Conservation (phyloP, 2,888 invertebrate genomes). For the Parnassius mnemosyne region DNA sequence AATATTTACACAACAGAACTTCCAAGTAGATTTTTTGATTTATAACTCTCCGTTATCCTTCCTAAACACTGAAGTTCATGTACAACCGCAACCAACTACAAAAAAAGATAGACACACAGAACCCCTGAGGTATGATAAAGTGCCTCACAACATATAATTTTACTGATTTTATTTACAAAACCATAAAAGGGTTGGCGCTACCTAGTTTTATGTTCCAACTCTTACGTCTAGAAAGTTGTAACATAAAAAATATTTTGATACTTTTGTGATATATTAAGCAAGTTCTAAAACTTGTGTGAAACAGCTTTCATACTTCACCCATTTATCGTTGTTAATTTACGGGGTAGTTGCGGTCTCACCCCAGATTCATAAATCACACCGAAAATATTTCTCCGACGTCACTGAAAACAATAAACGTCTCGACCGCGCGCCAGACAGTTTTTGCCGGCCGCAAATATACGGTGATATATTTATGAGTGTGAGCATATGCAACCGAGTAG, state of each 20-base stretch:
- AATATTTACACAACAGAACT: too few species aligned
- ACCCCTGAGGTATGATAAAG: too few species aligned
- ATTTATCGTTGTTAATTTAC: constrained; percentile 27
- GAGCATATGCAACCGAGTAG: too few species aligned
- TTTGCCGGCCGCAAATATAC: background rate
- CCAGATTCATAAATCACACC: constrained; percentile 18
- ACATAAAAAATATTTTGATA: constrained; percentile 1
- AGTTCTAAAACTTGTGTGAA: constrained; percentile 1
- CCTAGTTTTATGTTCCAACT: background rate
- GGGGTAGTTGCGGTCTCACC: constrained; percentile 19
- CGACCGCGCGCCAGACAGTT: background rate
- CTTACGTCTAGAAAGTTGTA: background rate
- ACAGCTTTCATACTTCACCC: constrained; percentile 9
- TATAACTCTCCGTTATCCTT: too few species aligned
- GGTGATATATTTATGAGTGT: too few species aligned
- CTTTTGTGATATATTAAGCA: constrained; percentile 10
- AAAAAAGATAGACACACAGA: too few species aligned
- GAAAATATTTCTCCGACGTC: constrained; percentile 17
- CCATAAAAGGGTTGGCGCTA: too few species aligned
- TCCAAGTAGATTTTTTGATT: too few species aligned
- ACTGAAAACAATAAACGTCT: constrained; percentile 27
- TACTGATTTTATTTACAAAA: too few species aligned
- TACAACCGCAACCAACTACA: too few species aligned
- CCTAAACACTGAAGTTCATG: too few species aligned
- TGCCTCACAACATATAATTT: too few species aligned